Evolutionary conservation across 2,888 invertebrate species (phyloP), one percentile per base, ranked within the genome.

Genomic region (Drosophila aldrichi): DNA sequence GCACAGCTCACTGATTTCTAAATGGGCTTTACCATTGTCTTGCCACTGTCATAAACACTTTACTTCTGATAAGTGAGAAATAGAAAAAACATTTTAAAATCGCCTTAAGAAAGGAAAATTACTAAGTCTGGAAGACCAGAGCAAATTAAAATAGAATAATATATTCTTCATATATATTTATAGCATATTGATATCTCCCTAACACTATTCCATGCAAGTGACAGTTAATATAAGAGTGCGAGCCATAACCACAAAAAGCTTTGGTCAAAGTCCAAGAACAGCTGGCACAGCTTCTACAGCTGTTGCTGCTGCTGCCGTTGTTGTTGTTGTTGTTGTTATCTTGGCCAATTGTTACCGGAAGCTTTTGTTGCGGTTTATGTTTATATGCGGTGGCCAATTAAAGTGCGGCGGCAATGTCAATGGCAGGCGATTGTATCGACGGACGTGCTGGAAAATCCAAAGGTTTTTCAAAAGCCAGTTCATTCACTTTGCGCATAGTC

Each of bases 361-460:
- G 82, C 49, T 70, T 71, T 73, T 79, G 73, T 75, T 72, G 71
- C 66, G 84, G 81, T 59, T 62, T 58, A 48, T 70, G 60, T 38
- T 60, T 46, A n/a, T 66, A 49, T 49, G 14, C 14, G 29, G 41
- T 18, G 51, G 69, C 38, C 63, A 88, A 88, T 82, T 85, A 88
- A 71, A 41, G 25, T 43, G 57, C 61, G 65, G 61, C 60, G 65
- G 72, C 88, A 76, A 82, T 76, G 71, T 62, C 72, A 70, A 59
- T 74, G 69, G 32, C 66, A 56, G 57, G 64, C 74, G 59, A 61
- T 85, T 76, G 82, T 75, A 68, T 54, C 20, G 41, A 63, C 48
- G 51, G 34, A 51, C 34, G 34, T 36, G 51, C 51, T 60, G 82
- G 88, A 71, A 88, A 82, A 88, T 25, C 88, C 88, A 79, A 87